Evolutionary conservation across 2,888 invertebrate species (phyloP).

Genomic region (Eupithecia pulchellata): DNA sequence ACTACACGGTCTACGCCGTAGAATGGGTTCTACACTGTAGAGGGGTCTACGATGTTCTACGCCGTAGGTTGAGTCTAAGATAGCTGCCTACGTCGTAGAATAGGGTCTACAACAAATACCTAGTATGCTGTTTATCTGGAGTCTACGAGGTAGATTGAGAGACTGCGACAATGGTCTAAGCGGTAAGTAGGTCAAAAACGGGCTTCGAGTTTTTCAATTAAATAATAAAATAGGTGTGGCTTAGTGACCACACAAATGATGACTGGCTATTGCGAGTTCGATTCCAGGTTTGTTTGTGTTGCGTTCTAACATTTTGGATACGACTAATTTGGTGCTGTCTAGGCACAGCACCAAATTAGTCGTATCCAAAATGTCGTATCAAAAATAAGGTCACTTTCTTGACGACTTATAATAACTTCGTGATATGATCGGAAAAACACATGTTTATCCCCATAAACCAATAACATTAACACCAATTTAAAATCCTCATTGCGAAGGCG

Average conservation of each 20-base stretch:
- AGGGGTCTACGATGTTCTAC: not conserved
- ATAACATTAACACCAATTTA: conserved; percentile 8
- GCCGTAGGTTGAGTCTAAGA: not conserved
- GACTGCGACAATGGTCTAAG: not conserved
- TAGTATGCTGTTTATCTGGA: too few species aligned
- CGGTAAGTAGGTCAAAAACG: too few species aligned
- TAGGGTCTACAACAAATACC: too few species aligned
- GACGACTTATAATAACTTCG: not conserved
- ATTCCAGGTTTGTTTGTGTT: not conserved
- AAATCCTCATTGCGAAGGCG: conserved; percentile 9
- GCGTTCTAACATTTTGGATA: not conserved
- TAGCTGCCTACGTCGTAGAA: not conserved
- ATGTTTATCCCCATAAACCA: not conserved
- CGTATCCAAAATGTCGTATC: too few species aligned
- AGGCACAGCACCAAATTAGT: too few species aligned
- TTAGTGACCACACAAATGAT: not conserved
- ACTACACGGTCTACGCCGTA: not conserved
- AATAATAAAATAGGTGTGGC: too few species aligned
- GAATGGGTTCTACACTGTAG: too few species aligned
- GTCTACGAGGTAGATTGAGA: not conserved
- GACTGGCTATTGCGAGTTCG: not conserved
- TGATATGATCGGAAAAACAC: not conserved
- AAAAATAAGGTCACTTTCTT: not conserved
- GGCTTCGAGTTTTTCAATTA: too few species aligned
- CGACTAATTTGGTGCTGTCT: not conserved